Conservation (phyloP, 2,797 vertebrate genomes). For the Hydrophis major region DNA sequence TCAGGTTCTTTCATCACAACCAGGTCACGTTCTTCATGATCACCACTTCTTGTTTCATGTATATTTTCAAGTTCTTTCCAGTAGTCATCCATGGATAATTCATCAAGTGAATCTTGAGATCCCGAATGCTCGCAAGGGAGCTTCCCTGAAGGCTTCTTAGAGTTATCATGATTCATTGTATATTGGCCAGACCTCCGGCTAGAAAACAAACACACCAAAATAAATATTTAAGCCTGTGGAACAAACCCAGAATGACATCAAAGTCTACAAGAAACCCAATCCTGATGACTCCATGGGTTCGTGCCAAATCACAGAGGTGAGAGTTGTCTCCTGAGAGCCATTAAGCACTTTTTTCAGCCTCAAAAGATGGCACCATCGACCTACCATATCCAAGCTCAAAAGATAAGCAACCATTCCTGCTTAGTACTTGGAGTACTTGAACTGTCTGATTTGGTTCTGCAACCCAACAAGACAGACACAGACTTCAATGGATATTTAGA, state of each 20-base stretch:
- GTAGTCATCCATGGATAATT: slow-evolving; percentile 87
- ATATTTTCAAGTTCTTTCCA: slow-evolving; percentile 94
- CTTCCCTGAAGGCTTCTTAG: slow-evolving; percentile 57
- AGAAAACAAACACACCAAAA: slow-evolving; percentile 34
- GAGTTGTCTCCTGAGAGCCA: background rate
- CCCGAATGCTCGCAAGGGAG: slow-evolving; percentile 74
- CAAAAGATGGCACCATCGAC: background rate
- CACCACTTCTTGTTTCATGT: slow-evolving; percentile 74
- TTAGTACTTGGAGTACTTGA: background rate
- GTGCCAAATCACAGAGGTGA: background rate
- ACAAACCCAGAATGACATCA: background rate
- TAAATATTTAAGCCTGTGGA: background rate
- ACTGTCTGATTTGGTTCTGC: no score
- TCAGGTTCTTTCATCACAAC: slow-evolving; percentile 87
- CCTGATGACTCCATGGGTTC: background rate
- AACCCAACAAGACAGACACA: no score
- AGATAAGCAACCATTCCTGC: background rate
- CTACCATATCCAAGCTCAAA: background rate
- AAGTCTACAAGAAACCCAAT: slow-evolving; percentile 1
- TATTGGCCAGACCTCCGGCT: slow-evolving; percentile 85
- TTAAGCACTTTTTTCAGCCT: background rate
- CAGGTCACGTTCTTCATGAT: slow-evolving; percentile 75
- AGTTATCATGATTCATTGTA: slow-evolving; percentile 75
- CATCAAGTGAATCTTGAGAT: slow-evolving; percentile 96
- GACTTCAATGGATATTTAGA: no score